These are phyloP conservation scores for Microcebus lehilahytsara DNA, from an alignment of 2,113 vertebrate species.

Conservation along the genomic window DNA sequence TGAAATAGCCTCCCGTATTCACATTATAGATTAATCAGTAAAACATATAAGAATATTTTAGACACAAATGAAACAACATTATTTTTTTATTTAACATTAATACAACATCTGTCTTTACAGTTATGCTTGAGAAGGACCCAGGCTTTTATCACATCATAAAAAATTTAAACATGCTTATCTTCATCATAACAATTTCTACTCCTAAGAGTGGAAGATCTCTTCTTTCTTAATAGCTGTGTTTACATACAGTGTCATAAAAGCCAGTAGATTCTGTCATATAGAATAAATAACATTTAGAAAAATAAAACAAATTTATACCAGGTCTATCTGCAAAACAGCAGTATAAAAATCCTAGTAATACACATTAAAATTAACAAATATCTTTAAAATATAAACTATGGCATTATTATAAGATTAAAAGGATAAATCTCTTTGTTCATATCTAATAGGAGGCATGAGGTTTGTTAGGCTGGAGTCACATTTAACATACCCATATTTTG, in stretches of 20 bases:
- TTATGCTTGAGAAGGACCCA: background rate
- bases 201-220: background rate
- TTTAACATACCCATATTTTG: background rate
- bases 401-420: conserved; percentile 32
- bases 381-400: conserved; percentile 15
- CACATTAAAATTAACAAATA: conserved; percentile 22
- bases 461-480: background rate
- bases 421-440: background rate
- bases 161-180: background rate
- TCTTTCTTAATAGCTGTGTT: conserved; percentile 6
- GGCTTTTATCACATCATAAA: background rate
- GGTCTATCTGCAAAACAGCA: background rate
- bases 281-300: conserved; percentile 45
- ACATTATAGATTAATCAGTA: background rate
- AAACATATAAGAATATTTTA: background rate
- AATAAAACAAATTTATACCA: background rate
- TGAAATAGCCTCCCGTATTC: background rate
- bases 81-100: background rate
- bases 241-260: background rate
- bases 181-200: background rate
- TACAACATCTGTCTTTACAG: background rate
- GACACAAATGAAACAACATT: background rate
- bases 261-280: background rate
- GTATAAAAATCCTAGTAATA: background rate
- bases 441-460: background rate